Conservation (phyloP, 2,797 vertebrate species). For the Varecia variegata region DNA sequence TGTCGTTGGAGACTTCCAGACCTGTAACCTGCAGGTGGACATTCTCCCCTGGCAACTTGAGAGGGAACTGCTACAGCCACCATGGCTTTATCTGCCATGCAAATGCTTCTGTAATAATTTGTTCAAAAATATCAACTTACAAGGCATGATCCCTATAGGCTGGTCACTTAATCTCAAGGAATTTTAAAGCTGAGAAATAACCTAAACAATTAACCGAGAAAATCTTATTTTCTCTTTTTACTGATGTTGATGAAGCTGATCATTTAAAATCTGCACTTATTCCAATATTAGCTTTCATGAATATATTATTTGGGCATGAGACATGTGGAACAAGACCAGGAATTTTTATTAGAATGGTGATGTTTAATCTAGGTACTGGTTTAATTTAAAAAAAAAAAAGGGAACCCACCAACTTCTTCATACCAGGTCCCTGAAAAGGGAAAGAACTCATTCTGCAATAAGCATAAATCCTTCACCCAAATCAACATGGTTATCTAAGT, state of each 20-base stretch:
- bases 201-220: background rate
- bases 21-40: background rate
- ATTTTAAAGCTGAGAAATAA: background rate
- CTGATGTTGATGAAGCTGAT: background rate
- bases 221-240: background rate
- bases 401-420: conserved; percentile 36
- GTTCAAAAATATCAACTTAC: background rate
- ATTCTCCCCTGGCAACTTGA: background rate
- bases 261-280: conserved; percentile 41
- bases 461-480: conserved; percentile 44
- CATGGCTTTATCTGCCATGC: background rate
- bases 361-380: conserved; percentile 13
- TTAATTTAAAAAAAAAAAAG: conserved; percentile 16
- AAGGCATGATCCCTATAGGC: background rate
- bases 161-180: background rate
- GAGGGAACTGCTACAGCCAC: background rate
- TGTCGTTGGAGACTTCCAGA: background rate
- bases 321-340: background rate
- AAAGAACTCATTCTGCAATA: conserved; percentile 14
- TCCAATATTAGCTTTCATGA: background rate
- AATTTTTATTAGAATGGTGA: conserved; percentile 51
- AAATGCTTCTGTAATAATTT: background rate
- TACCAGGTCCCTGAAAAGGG: conserved; percentile 12
- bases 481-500: conserved; percentile 23
- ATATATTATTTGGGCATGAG: background rate